Evolutionary conservation across 2,888 invertebrate genomes (phyloP).

Genomic region (Drosophila pseudotakahashii): DNA sequence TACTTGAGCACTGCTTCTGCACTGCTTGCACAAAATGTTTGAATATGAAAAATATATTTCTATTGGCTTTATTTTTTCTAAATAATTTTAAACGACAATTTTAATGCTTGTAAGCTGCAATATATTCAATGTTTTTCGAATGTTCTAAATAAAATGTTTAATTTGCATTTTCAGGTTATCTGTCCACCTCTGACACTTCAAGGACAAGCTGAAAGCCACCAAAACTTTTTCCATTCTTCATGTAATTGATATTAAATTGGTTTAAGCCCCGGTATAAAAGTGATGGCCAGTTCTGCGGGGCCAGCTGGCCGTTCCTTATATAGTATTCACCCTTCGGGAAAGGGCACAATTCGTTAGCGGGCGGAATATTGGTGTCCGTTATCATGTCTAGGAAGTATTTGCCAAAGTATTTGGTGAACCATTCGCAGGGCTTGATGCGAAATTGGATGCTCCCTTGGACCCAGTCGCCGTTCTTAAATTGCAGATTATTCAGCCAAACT

Average conservation of each 20-base stretch:
- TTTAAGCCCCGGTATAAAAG: background rate
- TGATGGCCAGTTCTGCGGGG: background rate
- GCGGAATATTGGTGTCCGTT: background rate
- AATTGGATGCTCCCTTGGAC: background rate
- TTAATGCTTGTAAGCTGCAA: too few relatives aligned
- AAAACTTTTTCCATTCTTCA: background rate
- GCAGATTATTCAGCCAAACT: background rate
- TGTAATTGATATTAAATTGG: background rate
- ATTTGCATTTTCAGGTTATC: background rate
- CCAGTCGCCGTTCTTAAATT: background rate
- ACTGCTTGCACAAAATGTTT: too few relatives aligned
- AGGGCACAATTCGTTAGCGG: background rate
- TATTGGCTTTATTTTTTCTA: too few relatives aligned
- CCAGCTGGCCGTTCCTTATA: background rate
- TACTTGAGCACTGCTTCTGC: too few relatives aligned
- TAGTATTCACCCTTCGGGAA: slow-evolving; percentile 1
- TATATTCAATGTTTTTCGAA: too few relatives aligned
- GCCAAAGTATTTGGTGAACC: background rate
- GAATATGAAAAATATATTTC: too few relatives aligned
- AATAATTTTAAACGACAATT: too few relatives aligned
- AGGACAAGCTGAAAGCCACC: background rate
- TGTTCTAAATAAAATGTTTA: too few relatives aligned
- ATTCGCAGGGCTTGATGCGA: background rate
- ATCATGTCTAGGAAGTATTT: background rate
- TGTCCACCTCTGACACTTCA: background rate